Evolutionary conservation across 2,888 invertebrate species (phyloP), one percentile per base, ranked within the genome.

Genomic region (Stictocephala bisonia): DNA sequence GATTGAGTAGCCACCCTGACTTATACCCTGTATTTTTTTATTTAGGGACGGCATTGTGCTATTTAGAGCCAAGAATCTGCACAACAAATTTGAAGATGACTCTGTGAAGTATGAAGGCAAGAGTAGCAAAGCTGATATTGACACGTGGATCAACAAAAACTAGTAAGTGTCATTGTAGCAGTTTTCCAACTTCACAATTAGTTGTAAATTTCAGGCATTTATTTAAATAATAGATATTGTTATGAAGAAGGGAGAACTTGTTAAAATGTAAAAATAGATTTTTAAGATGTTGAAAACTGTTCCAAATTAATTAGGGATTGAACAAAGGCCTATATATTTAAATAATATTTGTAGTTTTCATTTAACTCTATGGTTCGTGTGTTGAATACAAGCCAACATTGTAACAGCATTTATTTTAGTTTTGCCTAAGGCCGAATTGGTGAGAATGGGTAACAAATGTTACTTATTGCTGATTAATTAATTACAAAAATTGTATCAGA

Each of bases 1-100:
- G n/a, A n/a, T n/a, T n/a, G n/a, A n/a, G n/a, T n/a, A n/a, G n/a
- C n/a, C n/a, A n/a, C n/a, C n/a, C n/a, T n/a, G n/a, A n/a, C n/a
- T n/a, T n/a, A n/a, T n/a, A n/a, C n/a, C n/a, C n/a, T n/a, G n/a
- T n/a, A n/a, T n/a, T n/a, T n/a, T n/a, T 74, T 74, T 80, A 83
- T 85, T 78, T 85, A 95, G 92, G 82, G 90, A 96, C 85, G 89
- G 90, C 78, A 89, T 99, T 79, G 91, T 97, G 40, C 85, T 99
- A 71, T 95, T 91, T 88, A 92, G 96, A 79, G 97, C 99, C 44
- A 92, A 93, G 82, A 90, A 92, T 78, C 88, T 98, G 79, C 89
- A 91, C 79, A 99, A 94, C 87, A 99, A 98, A 86, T 98, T 99
- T 84, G 99, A 99, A 85, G 89, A 92, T 1, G 87, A 89, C 70